Conservation (phyloP, 1,140 invertebrate species). For the Lordiphosa mommai region DNA sequence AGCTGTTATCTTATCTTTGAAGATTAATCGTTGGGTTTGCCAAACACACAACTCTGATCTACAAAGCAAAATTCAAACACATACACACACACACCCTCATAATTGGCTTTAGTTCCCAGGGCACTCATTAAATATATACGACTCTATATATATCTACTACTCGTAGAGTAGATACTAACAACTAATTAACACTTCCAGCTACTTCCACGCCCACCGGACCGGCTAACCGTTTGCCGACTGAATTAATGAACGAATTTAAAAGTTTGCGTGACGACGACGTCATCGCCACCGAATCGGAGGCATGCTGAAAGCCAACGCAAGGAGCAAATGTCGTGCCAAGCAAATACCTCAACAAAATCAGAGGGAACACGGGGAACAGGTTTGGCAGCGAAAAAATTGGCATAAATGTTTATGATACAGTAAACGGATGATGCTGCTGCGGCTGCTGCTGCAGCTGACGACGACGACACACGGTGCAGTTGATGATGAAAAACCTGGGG, state of each 20-base stretch:
- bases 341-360: conserved; percentile 63
- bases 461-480: conserved; percentile 15
- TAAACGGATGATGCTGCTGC: conserved; percentile 43
- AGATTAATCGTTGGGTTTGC: conserved; percentile 30
- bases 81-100: conserved; percentile 16
- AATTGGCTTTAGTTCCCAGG: conserved; percentile 49
- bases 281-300: conserved; percentile 32
- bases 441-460: no score
- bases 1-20: conserved; percentile 30
- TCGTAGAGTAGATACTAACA: conserved; percentile 47
- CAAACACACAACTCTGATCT: not conserved
- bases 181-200: conserved; percentile 76
- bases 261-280: conserved; percentile 69
- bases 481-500: conserved; percentile 45
- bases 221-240: conserved; percentile 64
- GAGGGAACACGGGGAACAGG: conserved; percentile 44
- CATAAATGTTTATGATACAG: conserved; percentile 69
- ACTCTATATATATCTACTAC: not conserved
- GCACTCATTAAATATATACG: conserved; percentile 39
- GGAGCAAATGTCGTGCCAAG: conserved; percentile 73
- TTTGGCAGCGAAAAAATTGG: conserved; percentile 50
- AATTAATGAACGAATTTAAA: conserved; percentile 71
- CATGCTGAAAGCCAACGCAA: conserved; percentile 17
- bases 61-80: conserved; percentile 19
- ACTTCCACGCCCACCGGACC: conserved; percentile 66